Evolutionary conservation across 2,797 vertebrate species (phyloP).

Genomic region (Lepilemur septentrionalis): DNA sequence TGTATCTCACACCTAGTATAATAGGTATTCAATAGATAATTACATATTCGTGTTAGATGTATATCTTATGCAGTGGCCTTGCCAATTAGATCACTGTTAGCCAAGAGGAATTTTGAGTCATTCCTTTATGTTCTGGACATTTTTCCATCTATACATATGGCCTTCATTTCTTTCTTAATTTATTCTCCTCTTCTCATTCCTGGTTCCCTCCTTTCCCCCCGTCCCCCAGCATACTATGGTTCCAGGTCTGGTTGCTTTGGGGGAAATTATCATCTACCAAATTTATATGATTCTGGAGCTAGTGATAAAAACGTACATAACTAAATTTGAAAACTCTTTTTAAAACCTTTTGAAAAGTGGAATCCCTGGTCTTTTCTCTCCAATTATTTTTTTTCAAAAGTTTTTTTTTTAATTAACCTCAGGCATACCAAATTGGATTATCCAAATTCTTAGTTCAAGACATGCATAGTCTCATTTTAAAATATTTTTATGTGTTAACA

Average conservation of each 20-base stretch:
- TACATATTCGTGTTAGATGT: not conserved
- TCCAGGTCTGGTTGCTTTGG: not conserved
- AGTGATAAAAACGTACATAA: not conserved
- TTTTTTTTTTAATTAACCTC: not conserved
- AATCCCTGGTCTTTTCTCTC: not conserved
- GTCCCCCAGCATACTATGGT: not conserved
- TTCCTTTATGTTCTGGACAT: not conserved
- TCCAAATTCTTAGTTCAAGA: conserved; percentile 5
- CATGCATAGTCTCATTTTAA: not conserved
- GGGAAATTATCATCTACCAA: not conserved
- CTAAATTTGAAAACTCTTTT: not conserved
- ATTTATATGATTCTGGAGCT: not conserved
- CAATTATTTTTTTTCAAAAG: not conserved
- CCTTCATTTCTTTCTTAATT: not conserved
- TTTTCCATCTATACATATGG: not conserved
- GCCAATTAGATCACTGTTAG: not conserved
- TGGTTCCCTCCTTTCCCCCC: fast-evolving
- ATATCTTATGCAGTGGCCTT: not conserved
- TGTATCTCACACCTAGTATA: not conserved
- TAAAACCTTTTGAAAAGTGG: not conserved
- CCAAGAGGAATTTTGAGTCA: not conserved
- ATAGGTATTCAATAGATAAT: not conserved
- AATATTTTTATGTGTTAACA: not conserved
- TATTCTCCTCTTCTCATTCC: not conserved
- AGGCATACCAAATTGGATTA: not conserved